These are phyloP conservation scores for Nephila pilipes DNA, from an alignment of 1,140 invertebrate genomes.

Conservation along the genomic window DNA sequence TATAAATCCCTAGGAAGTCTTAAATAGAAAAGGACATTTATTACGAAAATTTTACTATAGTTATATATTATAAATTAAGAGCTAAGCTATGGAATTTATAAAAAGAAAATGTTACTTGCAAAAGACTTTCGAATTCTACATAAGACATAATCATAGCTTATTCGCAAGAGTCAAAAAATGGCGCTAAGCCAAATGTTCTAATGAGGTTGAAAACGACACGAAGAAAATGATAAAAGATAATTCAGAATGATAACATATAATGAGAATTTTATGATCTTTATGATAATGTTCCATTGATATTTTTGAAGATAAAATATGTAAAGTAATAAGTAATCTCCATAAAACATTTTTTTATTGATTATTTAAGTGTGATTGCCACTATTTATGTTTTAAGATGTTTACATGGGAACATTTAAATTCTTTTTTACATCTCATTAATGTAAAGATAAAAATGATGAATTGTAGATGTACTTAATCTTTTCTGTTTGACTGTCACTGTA, in stretches of 20 bases:
- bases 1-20: no score
- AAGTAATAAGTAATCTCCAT: neutral
- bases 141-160: neutral
- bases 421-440: no score
- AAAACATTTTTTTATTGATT: neutral
- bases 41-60: no score
- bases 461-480: no score
- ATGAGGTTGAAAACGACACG: neutral
- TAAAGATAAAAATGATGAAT: no score
- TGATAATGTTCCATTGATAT: neutral
- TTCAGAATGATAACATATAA: neutral
- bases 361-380: neutral
- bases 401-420: no score
- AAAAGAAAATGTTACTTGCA: no score
- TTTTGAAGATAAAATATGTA: neutral
- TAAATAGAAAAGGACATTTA: no score
- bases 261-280: neutral
- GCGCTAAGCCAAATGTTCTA: neutral
- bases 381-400: neutral
- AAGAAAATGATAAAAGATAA: neutral
- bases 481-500: no score
- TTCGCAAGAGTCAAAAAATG: neutral
- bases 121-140: neutral
- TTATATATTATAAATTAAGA: no score
- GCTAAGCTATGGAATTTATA: no score